phyloP scores from a whole-genome alignment of 1,140 invertebrate species.

The Drosophila simulans region DNA sequence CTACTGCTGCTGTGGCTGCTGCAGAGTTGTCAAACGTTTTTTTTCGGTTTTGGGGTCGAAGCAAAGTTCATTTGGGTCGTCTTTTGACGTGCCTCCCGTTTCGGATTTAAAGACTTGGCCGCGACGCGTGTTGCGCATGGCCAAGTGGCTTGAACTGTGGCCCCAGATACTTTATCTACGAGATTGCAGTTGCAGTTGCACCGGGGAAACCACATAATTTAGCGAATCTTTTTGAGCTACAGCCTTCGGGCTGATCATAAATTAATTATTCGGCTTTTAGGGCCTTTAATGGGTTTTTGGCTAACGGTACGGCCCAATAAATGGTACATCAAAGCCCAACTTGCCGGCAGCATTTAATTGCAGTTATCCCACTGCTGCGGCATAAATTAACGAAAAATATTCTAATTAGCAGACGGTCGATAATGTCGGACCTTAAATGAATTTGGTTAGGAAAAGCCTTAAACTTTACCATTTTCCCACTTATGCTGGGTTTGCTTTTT shows the following conservation, averaged over 20 bases:
- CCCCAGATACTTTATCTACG: slow-evolving; percentile 36
- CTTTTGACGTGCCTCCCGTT: slow-evolving; percentile 46
- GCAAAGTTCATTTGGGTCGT: slow-evolving; percentile 73
- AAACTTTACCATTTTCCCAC: slow-evolving; percentile 18
- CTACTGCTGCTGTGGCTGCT: slow-evolving; percentile 4
- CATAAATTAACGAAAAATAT: slow-evolving; percentile 73
- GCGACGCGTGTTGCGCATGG: slow-evolving; percentile 69
- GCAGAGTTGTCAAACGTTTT: slow-evolving; percentile 67
- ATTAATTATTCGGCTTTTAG: slow-evolving; percentile 39
- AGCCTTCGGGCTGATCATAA: slow-evolving; percentile 15
- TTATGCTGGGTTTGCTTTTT: background rate
- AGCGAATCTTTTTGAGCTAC: slow-evolving; percentile 35
- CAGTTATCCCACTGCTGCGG: slow-evolving; percentile 11
- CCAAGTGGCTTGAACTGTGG: slow-evolving; percentile 61
- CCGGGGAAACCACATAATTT: slow-evolving; percentile 65
- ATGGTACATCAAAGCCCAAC: slow-evolving; percentile 49
- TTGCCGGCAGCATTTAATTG: slow-evolving; percentile 37
- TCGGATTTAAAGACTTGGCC: slow-evolving; percentile 18
- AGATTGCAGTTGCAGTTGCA: slow-evolving; percentile 33
- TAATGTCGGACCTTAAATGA: slow-evolving; percentile 28
- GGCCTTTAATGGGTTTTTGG: slow-evolving; percentile 15
- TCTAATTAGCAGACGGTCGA: slow-evolving; percentile 63
- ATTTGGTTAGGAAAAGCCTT: slow-evolving; percentile 16
- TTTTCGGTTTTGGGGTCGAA: slow-evolving; percentile 56
- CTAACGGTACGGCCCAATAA: slow-evolving; percentile 4